Percentiles rank a stretch among this genome's conserved stretches.
Conservation (phyloP, 2,888 invertebrate genomes). For the Caenorhabditis wallacei region DNA sequence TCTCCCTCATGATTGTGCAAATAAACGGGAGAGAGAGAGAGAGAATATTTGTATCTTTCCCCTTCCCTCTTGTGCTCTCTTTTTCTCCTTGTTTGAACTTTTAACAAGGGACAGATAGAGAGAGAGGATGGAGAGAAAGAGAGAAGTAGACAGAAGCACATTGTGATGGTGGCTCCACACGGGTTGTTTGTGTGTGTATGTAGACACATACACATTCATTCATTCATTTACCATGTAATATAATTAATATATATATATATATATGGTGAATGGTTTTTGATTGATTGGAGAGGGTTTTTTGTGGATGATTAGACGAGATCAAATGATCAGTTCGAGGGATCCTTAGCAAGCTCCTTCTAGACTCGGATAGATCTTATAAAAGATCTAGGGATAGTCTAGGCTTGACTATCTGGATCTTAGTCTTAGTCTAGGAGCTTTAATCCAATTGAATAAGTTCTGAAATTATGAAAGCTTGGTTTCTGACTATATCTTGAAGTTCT, state of each 20-base stretch:
- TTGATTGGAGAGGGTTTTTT: not conserved
- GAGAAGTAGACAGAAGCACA: constrained; percentile 5
- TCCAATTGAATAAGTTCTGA: too few species aligned
- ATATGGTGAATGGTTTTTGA: not conserved
- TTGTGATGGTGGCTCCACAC: not conserved
- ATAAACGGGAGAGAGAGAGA: too few species aligned
- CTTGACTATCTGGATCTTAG: too few species aligned
- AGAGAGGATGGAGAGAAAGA: not conserved
- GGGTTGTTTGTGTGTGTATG: not conserved
- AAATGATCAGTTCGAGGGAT: too few species aligned
- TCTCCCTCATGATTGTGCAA: constrained; percentile 2
- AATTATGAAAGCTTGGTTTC: too few species aligned
- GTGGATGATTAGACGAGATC: not conserved
- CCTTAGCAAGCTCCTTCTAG: too few species aligned
- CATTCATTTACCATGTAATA: constrained; percentile 8
- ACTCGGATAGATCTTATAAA: too few species aligned
- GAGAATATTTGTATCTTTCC: constrained; percentile 14
- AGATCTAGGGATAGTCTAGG: too few species aligned
- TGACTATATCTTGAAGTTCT: too few species aligned
- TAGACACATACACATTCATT: not conserved
- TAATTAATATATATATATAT: not conserved
- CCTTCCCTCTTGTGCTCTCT: not conserved
- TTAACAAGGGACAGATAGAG: constrained; percentile 8
- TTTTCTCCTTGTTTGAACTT: constrained; percentile 27
- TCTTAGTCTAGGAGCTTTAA: too few species aligned